These are phyloP conservation scores for Hyposmocoma kahamanoa DNA, from an alignment of 1,140 invertebrate species.

Conservation along the genomic window DNA sequence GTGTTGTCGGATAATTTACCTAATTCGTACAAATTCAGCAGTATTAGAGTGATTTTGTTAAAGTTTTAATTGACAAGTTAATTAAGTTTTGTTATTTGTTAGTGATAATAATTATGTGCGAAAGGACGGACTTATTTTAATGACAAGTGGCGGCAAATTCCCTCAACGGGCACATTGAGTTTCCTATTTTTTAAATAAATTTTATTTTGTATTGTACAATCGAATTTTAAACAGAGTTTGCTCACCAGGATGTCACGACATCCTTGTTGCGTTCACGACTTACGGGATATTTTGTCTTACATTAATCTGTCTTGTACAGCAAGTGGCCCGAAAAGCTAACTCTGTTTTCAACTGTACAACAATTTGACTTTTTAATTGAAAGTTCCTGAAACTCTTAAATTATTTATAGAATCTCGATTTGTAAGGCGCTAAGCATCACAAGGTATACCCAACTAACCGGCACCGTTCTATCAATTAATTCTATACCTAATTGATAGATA, in stretches of 20 bases:
- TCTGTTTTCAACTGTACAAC: no score
- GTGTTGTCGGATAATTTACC: conserved; percentile 54
- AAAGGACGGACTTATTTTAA: background rate
- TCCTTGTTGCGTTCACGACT: no score
- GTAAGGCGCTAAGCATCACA: background rate
- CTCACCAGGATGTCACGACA: no score
- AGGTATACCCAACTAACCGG: background rate
- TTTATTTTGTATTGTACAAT: no score
- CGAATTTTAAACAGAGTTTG: no score
- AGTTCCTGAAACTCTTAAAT: conserved; percentile 12
- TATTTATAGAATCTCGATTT: background rate
- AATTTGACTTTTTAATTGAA: background rate
- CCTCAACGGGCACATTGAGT: background rate
- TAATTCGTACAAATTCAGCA: conserved; percentile 72
- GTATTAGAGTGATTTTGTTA: conserved; percentile 74
- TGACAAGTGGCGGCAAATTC: background rate
- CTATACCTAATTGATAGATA: conserved; percentile 8
- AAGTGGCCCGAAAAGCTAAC: no score
- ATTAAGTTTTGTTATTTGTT: conserved; percentile 73
- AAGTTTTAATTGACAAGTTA: conserved; percentile 69
- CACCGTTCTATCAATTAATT: conserved; percentile 13
- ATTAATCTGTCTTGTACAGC: no score
- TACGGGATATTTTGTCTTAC: no score
- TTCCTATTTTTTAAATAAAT: background rate
- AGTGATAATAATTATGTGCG: conserved; percentile 18